phyloP scores from a whole-genome alignment of 2,113 vertebrate genomes.

The Mohoua ochrocephala region DNA sequence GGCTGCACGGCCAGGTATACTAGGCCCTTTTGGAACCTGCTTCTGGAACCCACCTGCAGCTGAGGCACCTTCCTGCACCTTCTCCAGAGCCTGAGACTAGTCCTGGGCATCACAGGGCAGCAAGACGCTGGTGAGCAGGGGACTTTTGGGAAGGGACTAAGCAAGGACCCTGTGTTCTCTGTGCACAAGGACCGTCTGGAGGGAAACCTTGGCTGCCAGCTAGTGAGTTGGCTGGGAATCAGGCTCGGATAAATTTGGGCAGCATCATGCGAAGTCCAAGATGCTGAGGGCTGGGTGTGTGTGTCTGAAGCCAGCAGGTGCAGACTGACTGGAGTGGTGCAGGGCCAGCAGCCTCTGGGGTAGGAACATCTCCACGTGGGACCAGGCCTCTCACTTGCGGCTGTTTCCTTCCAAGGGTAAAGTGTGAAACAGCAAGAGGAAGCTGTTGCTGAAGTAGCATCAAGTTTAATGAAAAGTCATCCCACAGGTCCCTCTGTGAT shows the following conservation, averaged over 20 bases:
- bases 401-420: neutral
- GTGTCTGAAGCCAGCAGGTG: neutral
- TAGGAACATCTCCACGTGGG: neutral
- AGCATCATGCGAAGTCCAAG: neutral
- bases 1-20: neutral
- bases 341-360: neutral
- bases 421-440: neutral
- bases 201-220: neutral
- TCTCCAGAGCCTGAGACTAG: neutral
- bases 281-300: neutral
- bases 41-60: neutral
- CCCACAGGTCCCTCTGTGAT: neutral
- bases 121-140: neutral
- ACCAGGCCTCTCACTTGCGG: accelerated
- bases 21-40: neutral
- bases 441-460: neutral
- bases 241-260: neutral
- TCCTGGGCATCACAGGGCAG: neutral
- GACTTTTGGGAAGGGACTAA: neutral
- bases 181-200: neutral
- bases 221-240: neutral
- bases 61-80: neutral
- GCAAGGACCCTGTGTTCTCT: neutral
- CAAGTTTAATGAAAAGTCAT: neutral
- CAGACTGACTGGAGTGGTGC: neutral